Evolutionary conservation across 2,888 invertebrate genomes (phyloP).

Genomic region (Morpho deidamia): DNA sequence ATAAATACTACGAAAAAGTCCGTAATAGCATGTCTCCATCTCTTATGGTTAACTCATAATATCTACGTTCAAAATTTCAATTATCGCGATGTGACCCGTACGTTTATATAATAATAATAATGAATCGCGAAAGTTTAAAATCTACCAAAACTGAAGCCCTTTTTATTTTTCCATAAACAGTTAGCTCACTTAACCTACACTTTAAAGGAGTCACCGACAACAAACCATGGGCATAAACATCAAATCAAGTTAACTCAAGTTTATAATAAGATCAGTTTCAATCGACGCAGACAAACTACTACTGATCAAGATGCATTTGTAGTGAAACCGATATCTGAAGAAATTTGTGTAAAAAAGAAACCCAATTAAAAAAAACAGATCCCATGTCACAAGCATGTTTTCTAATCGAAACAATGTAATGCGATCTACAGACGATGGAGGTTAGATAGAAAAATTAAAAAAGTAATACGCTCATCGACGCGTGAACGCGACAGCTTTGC

Average conservation of each 20-base stretch:
- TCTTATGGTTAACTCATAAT: no score
- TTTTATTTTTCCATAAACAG: no score
- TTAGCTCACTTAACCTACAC: not conserved
- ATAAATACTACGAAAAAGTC: no score
- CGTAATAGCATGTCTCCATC: no score
- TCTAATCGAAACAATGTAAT: conserved; percentile 36
- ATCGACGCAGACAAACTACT: conserved; percentile 17
- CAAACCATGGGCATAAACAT: conserved; percentile 14
- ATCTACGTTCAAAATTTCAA: no score
- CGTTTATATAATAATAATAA: no score
- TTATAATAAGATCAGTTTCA: conserved; percentile 17
- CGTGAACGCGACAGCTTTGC: conserved; percentile 51
- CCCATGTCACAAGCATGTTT: conserved; percentile 34
- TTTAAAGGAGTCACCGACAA: conserved; percentile 10
- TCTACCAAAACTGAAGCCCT: no score
- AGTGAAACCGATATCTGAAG: conserved; percentile 27
- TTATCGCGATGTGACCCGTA: no score
- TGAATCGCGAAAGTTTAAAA: no score
- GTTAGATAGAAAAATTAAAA: conserved; percentile 48
- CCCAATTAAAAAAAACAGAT: conserved; percentile 21
- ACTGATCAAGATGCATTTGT: conserved; percentile 24
- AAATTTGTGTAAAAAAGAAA: conserved; percentile 19
- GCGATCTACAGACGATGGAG: conserved; percentile 47
- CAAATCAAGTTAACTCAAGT: conserved; percentile 15
- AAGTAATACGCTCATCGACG: conserved; percentile 49